Evolutionary conservation across 2,888 invertebrate species (phyloP), one percentile per base, ranked within the genome.

Genomic region (Ophonus ardosiacus): DNA sequence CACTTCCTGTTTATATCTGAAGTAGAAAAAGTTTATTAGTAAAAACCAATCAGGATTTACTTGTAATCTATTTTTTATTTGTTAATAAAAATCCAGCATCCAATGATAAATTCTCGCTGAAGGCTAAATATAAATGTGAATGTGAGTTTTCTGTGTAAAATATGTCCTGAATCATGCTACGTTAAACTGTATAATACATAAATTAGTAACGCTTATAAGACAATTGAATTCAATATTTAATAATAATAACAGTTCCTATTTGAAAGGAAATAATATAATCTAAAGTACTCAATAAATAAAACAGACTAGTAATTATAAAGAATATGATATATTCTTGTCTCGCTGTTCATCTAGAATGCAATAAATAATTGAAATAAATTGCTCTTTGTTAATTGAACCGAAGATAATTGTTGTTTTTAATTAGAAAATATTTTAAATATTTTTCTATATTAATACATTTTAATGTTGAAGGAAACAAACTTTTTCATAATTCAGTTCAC

Each of bases 161-260:
- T 68, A 68, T 63, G 68, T 68, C 68, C 68, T 68, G 68, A 68
- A 68, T 68, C 68, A 68, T 31, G 31, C 38, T 63, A 31, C 31
- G 24, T n/a, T 24, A 63, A 24, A 63, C 31, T 68, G 31, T 38
- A 68, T 68, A 68, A 68, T 68, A 68, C 68, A 68, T 68, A 68
- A 68, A 68, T 68, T 68, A 68, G 68, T 68, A 68, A 68, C 68
- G 68, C n/a, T 38, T 68, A 38, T 68, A 68, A 68, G 68, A 68
- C 68, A 68, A 68, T 68, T 68, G 68, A 68, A 68, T 38, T 68
- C 68, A 38, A 68, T 68, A 68, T 68, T 68, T 68, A 68, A 68
- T 68, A 68, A 68, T 31, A 68, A 68, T 68, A 68, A 68, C 68
- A 31, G 68, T 68, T 68, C 68, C 68, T 68, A 31, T 68, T 68